Evolutionary conservation across 1,140 invertebrate genomes (phyloP).

Genomic region (Drosophila trapezifrons): DNA sequence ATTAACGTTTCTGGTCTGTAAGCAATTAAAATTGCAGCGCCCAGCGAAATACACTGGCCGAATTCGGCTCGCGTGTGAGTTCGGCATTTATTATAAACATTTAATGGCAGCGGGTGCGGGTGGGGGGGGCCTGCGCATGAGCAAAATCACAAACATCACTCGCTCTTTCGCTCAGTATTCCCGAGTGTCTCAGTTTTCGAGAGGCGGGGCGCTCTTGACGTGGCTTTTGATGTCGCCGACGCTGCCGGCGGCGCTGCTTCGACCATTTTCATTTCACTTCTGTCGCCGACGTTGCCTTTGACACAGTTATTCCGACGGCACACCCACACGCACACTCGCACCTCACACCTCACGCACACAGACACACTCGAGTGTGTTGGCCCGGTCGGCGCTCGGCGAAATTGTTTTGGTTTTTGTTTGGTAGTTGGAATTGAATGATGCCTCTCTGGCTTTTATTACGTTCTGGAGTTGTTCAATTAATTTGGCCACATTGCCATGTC

Average conservation of each 20-base stretch:
- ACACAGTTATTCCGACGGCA: constrained; percentile 60
- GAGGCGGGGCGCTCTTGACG: constrained; percentile 29
- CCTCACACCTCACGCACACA: background rate
- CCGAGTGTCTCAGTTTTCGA: background rate
- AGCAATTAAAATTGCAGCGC: constrained; percentile 7
- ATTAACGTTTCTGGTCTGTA: constrained; percentile 2
- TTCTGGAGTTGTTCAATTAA: constrained; percentile 74
- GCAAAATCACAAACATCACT: constrained; percentile 14
- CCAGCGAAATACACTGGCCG: constrained; percentile 7
- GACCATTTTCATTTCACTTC: constrained; percentile 73
- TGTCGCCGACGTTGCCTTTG: constrained; percentile 70
- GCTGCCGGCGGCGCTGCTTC: constrained; percentile 59
- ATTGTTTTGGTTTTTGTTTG: constrained; percentile 38
- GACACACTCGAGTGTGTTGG: constrained; percentile 19
- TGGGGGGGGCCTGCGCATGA: constrained; percentile 52
- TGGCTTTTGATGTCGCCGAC: constrained; percentile 47
- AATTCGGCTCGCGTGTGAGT: constrained; percentile 19
- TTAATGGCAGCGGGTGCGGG: constrained; percentile 26
- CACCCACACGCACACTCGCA: background rate
- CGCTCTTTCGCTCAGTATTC: constrained; percentile 31
- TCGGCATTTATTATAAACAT: constrained; percentile 36
- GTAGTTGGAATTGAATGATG: constrained; percentile 38
- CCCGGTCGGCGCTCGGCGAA: constrained; percentile 42
- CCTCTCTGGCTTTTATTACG: constrained; percentile 51
- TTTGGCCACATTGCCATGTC: constrained; percentile 56